Evolutionary conservation across 2,113 vertebrate species (phyloP).

Genomic region (Megatriorchis doriae): DNA sequence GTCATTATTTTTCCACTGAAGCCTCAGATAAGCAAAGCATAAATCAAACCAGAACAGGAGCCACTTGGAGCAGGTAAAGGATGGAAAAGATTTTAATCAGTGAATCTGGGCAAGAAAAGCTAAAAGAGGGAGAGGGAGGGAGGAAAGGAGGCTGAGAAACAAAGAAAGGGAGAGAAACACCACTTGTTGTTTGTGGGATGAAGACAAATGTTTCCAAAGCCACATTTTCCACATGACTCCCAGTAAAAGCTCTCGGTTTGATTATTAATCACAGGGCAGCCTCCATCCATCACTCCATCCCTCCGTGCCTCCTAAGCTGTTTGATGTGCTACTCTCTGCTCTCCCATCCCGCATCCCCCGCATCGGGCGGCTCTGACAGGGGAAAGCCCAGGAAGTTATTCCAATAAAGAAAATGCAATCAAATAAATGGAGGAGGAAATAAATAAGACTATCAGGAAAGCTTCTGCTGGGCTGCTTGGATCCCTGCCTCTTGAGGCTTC

Average conservation of each 20-base stretch:
- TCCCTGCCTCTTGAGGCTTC: conserved; percentile 1
- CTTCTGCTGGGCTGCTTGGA: not conserved
- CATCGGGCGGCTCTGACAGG: not conserved
- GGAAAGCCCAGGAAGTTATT: not conserved
- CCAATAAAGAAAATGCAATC: not conserved
- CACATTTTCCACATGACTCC: conserved; percentile 40
- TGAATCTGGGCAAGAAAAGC: conserved; percentile 12
- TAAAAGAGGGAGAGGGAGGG: not conserved
- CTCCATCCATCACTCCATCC: conserved; percentile 56
- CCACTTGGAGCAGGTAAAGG: conserved; percentile 36
- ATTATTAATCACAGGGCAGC: conserved; percentile 10
- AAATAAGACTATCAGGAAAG: not conserved
- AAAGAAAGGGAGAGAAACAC: conserved; percentile 32
- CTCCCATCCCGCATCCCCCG: not conserved
- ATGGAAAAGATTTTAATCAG: conserved; percentile 17
- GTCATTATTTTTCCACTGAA: conserved; percentile 54
- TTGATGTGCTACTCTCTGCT: not conserved
- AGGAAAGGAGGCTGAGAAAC: not conserved
- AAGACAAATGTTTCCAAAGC: conserved; percentile 30
- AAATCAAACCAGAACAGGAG: conserved; percentile 21
- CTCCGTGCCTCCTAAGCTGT: not conserved
- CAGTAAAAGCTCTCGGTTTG: conserved; percentile 50
- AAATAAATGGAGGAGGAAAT: not conserved
- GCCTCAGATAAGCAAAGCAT: conserved; percentile 39
- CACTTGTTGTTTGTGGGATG: conserved; percentile 48